Conservation (phyloP, 2,113 vertebrate genomes). For the Peromyscus polionotus region DNA sequence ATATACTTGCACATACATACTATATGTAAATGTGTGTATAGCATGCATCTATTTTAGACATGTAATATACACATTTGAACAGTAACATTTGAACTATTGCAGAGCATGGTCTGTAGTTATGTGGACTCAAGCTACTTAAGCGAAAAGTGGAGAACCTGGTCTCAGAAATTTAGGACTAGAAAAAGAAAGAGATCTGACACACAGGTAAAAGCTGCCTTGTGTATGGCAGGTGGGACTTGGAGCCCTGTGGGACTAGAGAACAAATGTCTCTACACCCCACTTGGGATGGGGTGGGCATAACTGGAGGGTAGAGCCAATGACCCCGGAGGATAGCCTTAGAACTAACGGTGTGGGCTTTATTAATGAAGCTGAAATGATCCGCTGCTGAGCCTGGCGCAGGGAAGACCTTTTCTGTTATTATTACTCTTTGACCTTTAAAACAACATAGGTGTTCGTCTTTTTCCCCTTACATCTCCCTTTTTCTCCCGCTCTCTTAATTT, state of each 20-base stretch:
- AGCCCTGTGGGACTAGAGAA: not conserved
- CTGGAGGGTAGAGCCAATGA: not conserved
- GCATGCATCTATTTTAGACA: not conserved
- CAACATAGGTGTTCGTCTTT: slow-evolving; percentile 77
- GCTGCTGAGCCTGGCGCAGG: slow-evolving; percentile 82
- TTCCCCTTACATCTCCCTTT: slow-evolving; percentile 70
- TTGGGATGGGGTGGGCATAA: not conserved
- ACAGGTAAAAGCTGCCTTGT: not conserved
- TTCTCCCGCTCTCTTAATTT: slow-evolving; percentile 82
- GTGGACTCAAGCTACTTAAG: not conserved
- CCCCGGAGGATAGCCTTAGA: not conserved
- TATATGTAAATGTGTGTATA: not conserved
- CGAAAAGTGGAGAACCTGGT: not conserved
- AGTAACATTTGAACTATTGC: not conserved
- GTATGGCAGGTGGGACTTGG: not conserved
- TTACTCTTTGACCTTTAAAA: slow-evolving; percentile 85
- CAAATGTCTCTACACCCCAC: not conserved
- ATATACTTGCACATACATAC: not conserved
- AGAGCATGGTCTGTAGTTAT: not conserved
- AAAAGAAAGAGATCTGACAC: not conserved
- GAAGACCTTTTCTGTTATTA: slow-evolving; percentile 83
- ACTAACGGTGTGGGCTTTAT: not conserved
- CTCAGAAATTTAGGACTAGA: not conserved
- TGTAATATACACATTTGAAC: not conserved
- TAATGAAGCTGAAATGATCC: not conserved